Evolutionary conservation across 1,140 invertebrate species (phyloP).

Genomic region (Trigoniulus corallinus): DNA sequence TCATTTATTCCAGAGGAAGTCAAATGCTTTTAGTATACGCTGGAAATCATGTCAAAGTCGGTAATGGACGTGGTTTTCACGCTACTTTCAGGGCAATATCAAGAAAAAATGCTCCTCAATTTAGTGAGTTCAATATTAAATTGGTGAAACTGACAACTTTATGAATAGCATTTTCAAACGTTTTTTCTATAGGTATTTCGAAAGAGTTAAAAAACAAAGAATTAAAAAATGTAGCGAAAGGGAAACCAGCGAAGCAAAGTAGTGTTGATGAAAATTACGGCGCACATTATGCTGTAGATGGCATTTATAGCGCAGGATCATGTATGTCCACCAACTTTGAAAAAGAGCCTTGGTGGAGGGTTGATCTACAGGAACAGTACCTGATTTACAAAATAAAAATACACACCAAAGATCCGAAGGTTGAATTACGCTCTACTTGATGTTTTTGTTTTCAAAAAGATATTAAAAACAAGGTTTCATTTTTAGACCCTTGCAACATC

Average conservation of each 20-base stretch:
- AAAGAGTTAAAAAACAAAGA: background rate
- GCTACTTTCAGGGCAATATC: conserved; percentile 10
- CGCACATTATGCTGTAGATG: conserved; percentile 14
- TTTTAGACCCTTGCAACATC: too few species aligned
- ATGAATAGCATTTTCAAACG: too few species aligned
- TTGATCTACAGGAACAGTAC: conserved; percentile 16
- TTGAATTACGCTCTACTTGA: too few species aligned
- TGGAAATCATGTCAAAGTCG: conserved; percentile 13
- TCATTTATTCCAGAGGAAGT: conserved; percentile 11
- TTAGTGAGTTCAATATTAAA: too few species aligned
- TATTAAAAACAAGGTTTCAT: too few species aligned
- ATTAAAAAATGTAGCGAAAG: conserved; percentile 14
- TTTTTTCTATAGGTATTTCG: too few species aligned
- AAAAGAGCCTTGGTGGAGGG: conserved; percentile 18
- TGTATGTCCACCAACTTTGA: conserved; percentile 16
- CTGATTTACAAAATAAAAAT: conserved; percentile 15
- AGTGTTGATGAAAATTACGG: conserved; percentile 9
- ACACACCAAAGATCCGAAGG: conserved; percentile 4
- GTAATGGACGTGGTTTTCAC: conserved; percentile 18
- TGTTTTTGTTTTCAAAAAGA: background rate
- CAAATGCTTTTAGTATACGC: conserved; percentile 12
- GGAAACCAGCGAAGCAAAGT: conserved; percentile 15
- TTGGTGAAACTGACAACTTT: too few species aligned
- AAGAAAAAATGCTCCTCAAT: background rate
- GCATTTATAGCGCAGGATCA: background rate